These are phyloP conservation scores for Epirrhoe alternata DNA, from an alignment of 2,888 invertebrate genomes.

Conservation along the genomic window DNA sequence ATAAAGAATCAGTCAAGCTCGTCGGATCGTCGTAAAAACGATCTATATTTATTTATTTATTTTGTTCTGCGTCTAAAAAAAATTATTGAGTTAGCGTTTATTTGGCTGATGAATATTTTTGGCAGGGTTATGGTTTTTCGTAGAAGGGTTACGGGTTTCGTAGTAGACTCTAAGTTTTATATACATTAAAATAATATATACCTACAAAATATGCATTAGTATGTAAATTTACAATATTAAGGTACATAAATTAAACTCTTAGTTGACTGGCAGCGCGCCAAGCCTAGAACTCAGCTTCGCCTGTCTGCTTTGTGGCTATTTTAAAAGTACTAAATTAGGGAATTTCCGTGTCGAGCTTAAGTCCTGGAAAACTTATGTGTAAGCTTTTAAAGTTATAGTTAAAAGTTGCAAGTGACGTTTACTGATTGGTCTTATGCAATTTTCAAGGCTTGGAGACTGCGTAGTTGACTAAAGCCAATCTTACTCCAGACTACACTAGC, in stretches of 20 bases:
- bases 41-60: too few species aligned
- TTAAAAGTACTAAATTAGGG: conserved; percentile 35
- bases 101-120: too few species aligned
- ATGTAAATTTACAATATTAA: conserved; percentile 56
- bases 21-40: too few species aligned
- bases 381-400: not conserved
- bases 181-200: conserved; percentile 5
- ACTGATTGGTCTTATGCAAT: not conserved
- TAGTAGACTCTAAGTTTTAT: too few species aligned
- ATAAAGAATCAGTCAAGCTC: too few species aligned
- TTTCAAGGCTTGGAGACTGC: not conserved
- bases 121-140: too few species aligned
- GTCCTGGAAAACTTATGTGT: conserved; percentile 1
- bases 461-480: too few species aligned
- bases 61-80: too few species aligned
- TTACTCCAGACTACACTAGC: too few species aligned
- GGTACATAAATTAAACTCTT: conserved; percentile 61
- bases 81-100: too few species aligned
- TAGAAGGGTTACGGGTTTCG: too few species aligned
- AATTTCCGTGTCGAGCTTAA: conserved; percentile 30
- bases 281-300: conserved; percentile 31
- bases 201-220: conserved; percentile 47
- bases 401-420: conserved; percentile 1
- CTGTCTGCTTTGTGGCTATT: conserved; percentile 30
- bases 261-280: conserved; percentile 35